Percentiles rank a stretch among this genome's conserved stretches.
Conservation (phyloP, 1,140 invertebrate genomes). For the Odontomachus brunneus region DNA sequence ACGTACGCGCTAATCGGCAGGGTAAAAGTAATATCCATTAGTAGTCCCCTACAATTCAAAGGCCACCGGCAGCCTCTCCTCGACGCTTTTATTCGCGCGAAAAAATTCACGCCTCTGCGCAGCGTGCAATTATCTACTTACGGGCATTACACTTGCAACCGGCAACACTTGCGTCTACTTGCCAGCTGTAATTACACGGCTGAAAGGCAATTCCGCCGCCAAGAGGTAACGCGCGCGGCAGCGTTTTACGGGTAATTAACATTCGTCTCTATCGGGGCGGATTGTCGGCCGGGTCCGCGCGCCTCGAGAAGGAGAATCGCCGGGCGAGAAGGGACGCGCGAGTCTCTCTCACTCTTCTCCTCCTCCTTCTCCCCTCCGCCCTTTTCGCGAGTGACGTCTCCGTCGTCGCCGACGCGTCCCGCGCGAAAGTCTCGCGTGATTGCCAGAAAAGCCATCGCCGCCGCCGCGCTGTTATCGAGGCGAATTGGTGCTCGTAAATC, state of each 20-base stretch:
- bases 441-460: constrained; percentile 68
- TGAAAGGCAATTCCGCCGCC: constrained; percentile 45
- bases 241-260: constrained; percentile 71
- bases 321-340: no score
- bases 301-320: constrained; percentile 28
- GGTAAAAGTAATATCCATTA: constrained; percentile 56
- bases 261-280: constrained; percentile 66
- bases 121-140: constrained; percentile 61
- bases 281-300: constrained; percentile 38
- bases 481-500: constrained; percentile 78
- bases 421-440: constrained; percentile 64
- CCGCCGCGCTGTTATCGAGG: constrained; percentile 57
- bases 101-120: constrained; percentile 59
- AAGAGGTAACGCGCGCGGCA: constrained; percentile 51
- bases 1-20: constrained; percentile 43
- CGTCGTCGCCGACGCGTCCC: no score
- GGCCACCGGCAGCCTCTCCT: constrained; percentile 64
- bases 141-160: constrained; percentile 54
- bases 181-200: constrained; percentile 67
- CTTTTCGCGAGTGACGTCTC: no score
- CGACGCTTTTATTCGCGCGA: constrained; percentile 61
- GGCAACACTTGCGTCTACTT: constrained; percentile 65
- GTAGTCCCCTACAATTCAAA: constrained; percentile 58
- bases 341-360: no score
- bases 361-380: no score